These are phyloP conservation scores for Tachysurus vachellii DNA, from an alignment of 2,113 vertebrate species.

Conservation along the genomic window DNA sequence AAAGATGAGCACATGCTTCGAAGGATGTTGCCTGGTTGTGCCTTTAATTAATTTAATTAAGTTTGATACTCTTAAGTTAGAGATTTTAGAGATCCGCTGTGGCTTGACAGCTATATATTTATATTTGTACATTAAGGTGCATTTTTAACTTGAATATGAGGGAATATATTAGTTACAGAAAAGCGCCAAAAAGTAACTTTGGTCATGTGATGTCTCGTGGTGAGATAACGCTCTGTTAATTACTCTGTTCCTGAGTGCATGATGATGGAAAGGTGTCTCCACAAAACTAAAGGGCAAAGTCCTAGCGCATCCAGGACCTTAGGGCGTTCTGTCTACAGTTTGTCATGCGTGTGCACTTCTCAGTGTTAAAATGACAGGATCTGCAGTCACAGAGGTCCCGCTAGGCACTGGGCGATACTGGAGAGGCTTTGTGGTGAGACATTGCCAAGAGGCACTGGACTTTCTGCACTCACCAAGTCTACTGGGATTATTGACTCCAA, in stretches of 20 bases:
- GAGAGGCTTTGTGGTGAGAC: conserved; percentile 76
- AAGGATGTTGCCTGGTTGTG: conserved; percentile 95
- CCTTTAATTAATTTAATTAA: conserved; percentile 99
- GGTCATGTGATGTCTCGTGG: conserved; percentile 79
- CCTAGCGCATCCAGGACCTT: conserved; percentile 78
- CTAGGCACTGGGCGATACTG: conserved; percentile 73
- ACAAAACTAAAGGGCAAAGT: conserved; percentile 82
- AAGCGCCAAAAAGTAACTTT: conserved; percentile 69
- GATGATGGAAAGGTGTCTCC: conserved; percentile 91
- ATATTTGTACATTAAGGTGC: conserved; percentile 62
- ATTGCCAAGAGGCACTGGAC: conserved; percentile 78
- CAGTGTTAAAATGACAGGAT: conserved; percentile 88
- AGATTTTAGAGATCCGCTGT: conserved; percentile 44
- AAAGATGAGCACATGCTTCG: conserved; percentile 88
- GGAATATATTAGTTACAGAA: conserved; percentile 76
- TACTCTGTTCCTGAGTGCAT: conserved; percentile 74
- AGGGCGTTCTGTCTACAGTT: conserved; percentile 84
- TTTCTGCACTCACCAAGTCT: conserved; percentile 73
- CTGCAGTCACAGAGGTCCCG: conserved; percentile 82
- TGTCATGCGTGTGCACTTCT: conserved; percentile 92
- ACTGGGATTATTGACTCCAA: conserved; percentile 74
- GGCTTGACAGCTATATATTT: conserved; percentile 62
- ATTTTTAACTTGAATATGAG: conserved; percentile 74
- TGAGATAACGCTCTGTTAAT: conserved; percentile 91
- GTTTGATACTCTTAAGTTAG: conserved; percentile 83